A percentile compares a stretch with the other conserved stretches of the same genome.
These are phyloP conservation scores for Marcusenius ussheri DNA, from an alignment of 2,113 vertebrate species.

Conservation along the genomic window DNA sequence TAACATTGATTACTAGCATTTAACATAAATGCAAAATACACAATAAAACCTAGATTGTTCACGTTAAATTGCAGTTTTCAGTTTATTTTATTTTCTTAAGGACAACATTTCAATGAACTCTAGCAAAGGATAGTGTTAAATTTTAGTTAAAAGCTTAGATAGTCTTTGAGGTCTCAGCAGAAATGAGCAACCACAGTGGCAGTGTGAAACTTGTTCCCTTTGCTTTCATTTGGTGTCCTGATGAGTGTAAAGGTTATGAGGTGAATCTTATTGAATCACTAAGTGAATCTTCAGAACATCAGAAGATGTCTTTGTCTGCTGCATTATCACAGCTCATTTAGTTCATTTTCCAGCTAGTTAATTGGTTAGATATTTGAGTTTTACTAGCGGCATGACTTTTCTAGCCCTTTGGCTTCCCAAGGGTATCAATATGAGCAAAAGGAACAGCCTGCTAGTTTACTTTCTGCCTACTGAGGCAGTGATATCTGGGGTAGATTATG, in stretches of 20 bases:
- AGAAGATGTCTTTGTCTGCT: neutral
- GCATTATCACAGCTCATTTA: neutral
- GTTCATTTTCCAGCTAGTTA: neutral
- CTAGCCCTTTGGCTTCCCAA: neutral
- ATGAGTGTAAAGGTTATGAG: neutral
- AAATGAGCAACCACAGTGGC: neutral
- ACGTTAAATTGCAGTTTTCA: neutral
- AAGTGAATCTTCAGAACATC: neutral
- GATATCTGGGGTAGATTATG: neutral
- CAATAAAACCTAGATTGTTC: neutral
- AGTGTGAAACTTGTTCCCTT: neutral
- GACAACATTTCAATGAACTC: neutral
- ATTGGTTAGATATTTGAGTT: neutral
- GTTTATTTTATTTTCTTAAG: neutral
- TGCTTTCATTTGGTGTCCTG: neutral
- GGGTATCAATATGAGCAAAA: neutral
- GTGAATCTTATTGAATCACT: neutral
- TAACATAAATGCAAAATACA: neutral
- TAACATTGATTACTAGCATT: neutral
- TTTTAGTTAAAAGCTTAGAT: neutral
- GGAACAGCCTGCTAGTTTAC: neutral
- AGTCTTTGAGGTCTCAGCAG: neutral
- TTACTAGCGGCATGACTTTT: neutral
- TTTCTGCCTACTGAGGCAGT: neutral
- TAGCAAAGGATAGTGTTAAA: neutral